Evolutionary conservation across 1,140 invertebrate species (phyloP).

Genomic region (Drosophila pseudoobscura): DNA sequence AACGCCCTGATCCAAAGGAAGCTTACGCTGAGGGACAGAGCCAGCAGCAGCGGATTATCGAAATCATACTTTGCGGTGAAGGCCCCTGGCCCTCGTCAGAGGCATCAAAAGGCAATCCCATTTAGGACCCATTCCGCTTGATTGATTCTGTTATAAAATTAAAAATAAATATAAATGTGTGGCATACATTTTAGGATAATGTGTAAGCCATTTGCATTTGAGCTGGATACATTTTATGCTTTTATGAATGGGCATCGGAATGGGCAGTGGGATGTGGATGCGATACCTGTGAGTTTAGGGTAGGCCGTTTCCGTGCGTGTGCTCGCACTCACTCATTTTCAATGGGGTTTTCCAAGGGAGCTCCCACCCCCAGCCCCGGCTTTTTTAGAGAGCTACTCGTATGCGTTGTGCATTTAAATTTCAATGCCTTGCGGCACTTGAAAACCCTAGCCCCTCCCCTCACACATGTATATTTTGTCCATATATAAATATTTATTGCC

Average conservation of each 20-base stretch:
- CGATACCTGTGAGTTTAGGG: slow-evolving; percentile 19
- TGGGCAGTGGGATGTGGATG: slow-evolving; percentile 14
- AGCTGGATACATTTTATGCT: slow-evolving; percentile 40
- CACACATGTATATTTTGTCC: slow-evolving; percentile 16
- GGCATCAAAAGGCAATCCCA: slow-evolving; percentile 32
- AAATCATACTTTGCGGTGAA: slow-evolving; percentile 13
- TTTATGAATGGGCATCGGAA: no score
- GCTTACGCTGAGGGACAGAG: slow-evolving; percentile 11
- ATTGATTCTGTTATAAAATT: slow-evolving; percentile 76
- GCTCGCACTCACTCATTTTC: slow-evolving; percentile 28
- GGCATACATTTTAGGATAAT: slow-evolving; percentile 61
- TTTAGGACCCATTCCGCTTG: slow-evolving; percentile 54
- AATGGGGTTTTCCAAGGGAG: slow-evolving; percentile 34
- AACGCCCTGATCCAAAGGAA: slow-evolving; percentile 3
- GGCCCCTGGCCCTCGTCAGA: neutral
- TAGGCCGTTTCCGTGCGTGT: slow-evolving; percentile 45
- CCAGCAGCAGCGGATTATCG: neutral
- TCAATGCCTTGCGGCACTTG: slow-evolving; percentile 64
- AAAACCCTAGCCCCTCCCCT: slow-evolving; percentile 1
- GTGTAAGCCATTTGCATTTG: slow-evolving; percentile 69
- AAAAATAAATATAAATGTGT: slow-evolving; percentile 73
- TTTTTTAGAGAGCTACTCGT: slow-evolving; percentile 59
- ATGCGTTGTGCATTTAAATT: slow-evolving; percentile 78
- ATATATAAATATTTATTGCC: slow-evolving; percentile 53
- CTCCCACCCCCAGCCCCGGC: slow-evolving; percentile 10